A percentile compares a stretch with the other conserved stretches of the same genome.
Evolutionary conservation across 2,888 invertebrate species (phyloP).

Genomic region (Acrobasis consociella): DNA sequence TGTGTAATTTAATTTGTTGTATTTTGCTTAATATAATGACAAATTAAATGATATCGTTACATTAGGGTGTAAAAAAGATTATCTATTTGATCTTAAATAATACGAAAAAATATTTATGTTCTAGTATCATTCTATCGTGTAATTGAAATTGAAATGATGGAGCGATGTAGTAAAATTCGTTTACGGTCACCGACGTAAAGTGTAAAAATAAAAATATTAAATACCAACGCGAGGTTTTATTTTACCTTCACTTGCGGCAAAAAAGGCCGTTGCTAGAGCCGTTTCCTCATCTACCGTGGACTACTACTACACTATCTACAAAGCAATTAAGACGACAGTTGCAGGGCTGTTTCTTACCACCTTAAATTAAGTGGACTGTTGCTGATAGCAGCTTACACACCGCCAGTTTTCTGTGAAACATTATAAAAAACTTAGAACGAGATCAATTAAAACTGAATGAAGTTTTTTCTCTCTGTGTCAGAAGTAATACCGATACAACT

Average conservation of each 20-base stretch:
- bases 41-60: slow-evolving; percentile 82
- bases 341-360: no score
- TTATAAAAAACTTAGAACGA: no score
- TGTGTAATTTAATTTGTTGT: slow-evolving; percentile 80
- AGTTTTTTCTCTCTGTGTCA: no score
- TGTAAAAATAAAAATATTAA: slow-evolving; percentile 81
- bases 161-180: slow-evolving; percentile 81
- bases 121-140: slow-evolving; percentile 80
- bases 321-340: no score
- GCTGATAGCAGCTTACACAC: no score
- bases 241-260: slow-evolving; percentile 32
- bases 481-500: no score
- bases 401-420: no score
- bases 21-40: slow-evolving; percentile 79
- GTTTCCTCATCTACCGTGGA: neutral
- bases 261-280: neutral
- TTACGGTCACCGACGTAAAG: slow-evolving; percentile 80
- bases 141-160: slow-evolving; percentile 72
- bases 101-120: slow-evolving; percentile 82
- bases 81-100: slow-evolving; percentile 82
- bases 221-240: slow-evolving; percentile 73
- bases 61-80: slow-evolving; percentile 82
- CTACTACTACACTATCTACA: neutral
- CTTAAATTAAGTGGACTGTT: no score
- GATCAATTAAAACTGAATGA: no score